These are phyloP conservation scores for Gymnogyps californianus DNA, from an alignment of 2,113 vertebrate species.

Conservation along the genomic window DNA sequence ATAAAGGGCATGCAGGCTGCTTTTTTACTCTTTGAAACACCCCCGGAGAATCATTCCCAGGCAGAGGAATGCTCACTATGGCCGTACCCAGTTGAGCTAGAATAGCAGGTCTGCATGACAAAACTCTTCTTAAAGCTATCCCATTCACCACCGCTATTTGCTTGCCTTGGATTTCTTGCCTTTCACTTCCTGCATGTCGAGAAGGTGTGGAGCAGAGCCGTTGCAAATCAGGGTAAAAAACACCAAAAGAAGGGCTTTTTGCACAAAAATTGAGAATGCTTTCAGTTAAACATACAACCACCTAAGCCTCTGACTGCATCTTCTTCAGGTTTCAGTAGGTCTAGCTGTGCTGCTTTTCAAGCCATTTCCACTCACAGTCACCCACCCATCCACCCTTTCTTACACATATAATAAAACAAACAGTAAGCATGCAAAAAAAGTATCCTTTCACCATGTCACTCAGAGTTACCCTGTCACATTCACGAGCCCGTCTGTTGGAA, in stretches of 20 bases:
- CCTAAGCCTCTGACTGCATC: neutral
- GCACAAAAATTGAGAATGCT: neutral
- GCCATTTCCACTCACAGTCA: neutral
- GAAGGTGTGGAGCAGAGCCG: neutral
- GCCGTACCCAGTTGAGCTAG: conserved; percentile 25
- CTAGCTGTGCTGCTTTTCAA: neutral
- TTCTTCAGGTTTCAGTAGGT: neutral
- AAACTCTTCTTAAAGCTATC: conserved; percentile 55
- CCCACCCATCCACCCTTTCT: neutral
- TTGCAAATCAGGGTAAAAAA: neutral
- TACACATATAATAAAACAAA: neutral
- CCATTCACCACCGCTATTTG: conserved; percentile 17
- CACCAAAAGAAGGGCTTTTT: neutral
- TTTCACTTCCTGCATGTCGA: conserved; percentile 23
- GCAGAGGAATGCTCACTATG: conserved; percentile 66
- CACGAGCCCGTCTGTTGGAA: conserved; percentile 31
- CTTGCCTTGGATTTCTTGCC: conserved; percentile 36
- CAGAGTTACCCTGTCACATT: neutral
- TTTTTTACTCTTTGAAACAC: conserved; percentile 64
- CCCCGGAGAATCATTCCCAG: conserved; percentile 50
- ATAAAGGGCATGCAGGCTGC: conserved; percentile 56
- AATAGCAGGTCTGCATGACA: conserved; percentile 60
- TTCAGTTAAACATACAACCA: neutral
- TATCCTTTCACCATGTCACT: neutral
- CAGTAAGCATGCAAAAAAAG: neutral